These are phyloP conservation scores for Oxyura jamaicensis DNA, from an alignment of 2,113 vertebrate species.

Conservation along the genomic window DNA sequence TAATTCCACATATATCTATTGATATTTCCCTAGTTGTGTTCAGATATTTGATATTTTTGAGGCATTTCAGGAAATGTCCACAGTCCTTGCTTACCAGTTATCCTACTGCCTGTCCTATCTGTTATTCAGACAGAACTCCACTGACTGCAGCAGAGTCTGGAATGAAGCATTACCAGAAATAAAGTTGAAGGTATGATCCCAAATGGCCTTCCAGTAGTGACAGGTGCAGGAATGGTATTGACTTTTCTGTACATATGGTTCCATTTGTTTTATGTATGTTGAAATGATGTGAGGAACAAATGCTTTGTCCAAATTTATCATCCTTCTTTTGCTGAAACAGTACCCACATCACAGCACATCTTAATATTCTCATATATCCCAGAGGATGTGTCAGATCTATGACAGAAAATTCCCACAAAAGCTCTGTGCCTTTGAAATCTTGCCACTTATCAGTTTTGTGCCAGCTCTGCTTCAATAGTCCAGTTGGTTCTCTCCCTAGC, in stretches of 20 bases:
- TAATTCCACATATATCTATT: neutral
- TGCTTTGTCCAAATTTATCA: neutral
- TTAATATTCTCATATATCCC: neutral
- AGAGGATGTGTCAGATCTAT: neutral
- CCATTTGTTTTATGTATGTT: neutral
- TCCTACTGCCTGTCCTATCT: neutral
- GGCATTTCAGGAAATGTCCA: fast-evolving
- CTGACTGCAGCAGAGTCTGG: neutral
- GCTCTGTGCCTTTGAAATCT: neutral
- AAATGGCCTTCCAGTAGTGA: neutral
- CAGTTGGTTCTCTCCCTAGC: neutral
- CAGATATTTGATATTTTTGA: neutral
- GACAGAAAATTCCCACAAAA: neutral
- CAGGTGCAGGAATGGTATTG: neutral
- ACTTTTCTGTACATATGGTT: neutral
- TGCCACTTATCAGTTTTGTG: neutral
- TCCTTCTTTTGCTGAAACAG: neutral
- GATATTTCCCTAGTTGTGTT: neutral
- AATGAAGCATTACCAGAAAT: neutral
- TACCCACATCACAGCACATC: neutral
- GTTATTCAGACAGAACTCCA: neutral
- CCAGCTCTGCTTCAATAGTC: neutral
- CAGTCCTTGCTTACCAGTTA: neutral
- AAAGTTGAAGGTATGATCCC: neutral
- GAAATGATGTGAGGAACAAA: neutral